phyloP scores from a whole-genome alignment of 2,113 vertebrate species.

The Chamaea fasciata region DNA sequence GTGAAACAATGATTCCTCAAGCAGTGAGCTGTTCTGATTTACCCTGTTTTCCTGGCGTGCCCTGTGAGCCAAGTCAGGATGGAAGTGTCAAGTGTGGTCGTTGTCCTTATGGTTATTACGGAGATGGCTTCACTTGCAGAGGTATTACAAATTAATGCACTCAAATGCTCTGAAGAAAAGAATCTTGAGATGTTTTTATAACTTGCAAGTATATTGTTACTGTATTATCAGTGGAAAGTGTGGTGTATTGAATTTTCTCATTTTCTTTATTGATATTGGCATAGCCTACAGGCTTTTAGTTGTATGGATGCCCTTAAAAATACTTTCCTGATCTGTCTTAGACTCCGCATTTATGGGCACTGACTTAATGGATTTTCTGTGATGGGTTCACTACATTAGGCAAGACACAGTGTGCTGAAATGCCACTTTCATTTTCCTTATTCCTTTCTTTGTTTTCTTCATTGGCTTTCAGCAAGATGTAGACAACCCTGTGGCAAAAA shows the following conservation, averaged over 20 bases:
- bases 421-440: neutral
- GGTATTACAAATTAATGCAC: constrained; percentile 60
- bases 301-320: neutral
- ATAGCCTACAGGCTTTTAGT: neutral
- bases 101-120: constrained; percentile 82
- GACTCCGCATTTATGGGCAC: neutral
- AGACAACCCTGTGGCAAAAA: constrained; percentile 81
- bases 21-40: constrained; percentile 68
- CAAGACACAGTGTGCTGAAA: neutral
- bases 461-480: constrained; percentile 78
- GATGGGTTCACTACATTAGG: neutral
- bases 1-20: neutral
- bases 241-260: neutral
- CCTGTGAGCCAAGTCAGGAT: constrained; percentile 69
- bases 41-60: constrained; percentile 81
- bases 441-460: neutral
- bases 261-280: neutral
- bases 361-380: neutral
- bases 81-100: constrained; percentile 74
- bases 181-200: neutral
- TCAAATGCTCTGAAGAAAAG: neutral
- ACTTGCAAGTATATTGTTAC: neutral
- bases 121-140: constrained; percentile 82
- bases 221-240: neutral
- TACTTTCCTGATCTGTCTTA: neutral